Percentiles rank a stretch among this genome's conserved stretches.
These are phyloP conservation scores for Heliopora coerulea DNA, from an alignment of 92 coral and sea anemone genomes.

Conservation along the genomic window DNA sequence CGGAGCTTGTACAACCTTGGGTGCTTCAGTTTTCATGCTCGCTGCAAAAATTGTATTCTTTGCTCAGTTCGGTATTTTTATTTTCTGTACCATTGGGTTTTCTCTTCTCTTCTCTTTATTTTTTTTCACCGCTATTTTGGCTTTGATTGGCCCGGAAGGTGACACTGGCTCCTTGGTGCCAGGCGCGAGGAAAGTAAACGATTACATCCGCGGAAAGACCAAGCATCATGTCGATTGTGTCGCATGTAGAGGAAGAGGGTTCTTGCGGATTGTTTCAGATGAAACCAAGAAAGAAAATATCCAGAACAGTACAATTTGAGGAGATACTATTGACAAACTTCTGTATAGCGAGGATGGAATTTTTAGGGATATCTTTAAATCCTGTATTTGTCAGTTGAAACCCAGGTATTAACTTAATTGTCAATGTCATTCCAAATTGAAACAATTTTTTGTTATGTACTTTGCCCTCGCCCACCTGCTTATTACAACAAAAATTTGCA, in stretches of 20 bases:
- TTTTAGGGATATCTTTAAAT: too few relatives aligned
- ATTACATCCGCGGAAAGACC: neutral
- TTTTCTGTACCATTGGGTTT: constrained; percentile 76
- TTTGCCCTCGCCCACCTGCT: too few relatives aligned
- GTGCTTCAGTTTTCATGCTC: constrained; percentile 72
- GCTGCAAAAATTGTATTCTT: constrained; percentile 67
- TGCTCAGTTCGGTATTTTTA: constrained; percentile 74
- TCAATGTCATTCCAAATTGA: too few relatives aligned
- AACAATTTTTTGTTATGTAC: too few relatives aligned
- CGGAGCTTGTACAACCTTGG: constrained; percentile 75
- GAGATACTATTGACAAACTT: too few relatives aligned
- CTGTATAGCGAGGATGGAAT: too few relatives aligned
- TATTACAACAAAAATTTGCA: too few relatives aligned
- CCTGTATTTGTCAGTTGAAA: too few relatives aligned
- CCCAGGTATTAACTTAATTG: too few relatives aligned
- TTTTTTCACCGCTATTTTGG: constrained; percentile 60
- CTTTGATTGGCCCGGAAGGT: constrained; percentile 63
- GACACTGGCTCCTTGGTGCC: constrained; percentile 59
- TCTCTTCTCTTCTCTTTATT: constrained; percentile 63
- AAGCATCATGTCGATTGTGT: neutral
- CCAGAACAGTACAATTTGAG: too few relatives aligned
- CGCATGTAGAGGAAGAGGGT: neutral
- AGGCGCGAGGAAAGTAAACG: neutral
- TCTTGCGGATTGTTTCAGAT: neutral
- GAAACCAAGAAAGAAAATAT: neutral